Evolutionary conservation across 2,113 vertebrate species (phyloP), one percentile per base, ranked within the genome.

Genomic region (Sorex araneus): DNA sequence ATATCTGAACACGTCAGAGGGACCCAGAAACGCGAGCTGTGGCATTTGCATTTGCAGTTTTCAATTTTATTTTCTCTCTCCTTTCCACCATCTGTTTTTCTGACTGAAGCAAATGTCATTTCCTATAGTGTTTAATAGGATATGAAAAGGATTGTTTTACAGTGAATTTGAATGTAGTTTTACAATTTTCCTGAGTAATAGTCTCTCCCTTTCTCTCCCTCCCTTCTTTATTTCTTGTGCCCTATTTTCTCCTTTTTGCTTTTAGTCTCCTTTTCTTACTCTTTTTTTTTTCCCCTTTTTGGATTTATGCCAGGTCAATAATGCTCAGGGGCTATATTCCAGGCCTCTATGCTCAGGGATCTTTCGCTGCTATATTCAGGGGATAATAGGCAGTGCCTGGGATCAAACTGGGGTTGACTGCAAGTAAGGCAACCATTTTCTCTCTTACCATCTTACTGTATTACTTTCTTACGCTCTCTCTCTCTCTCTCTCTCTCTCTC

Each of bases 41-140:
- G 93, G 64, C 70, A 94, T 97, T 97, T 97, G 96, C 69, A 90
- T 95, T 95, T 92, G 94, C 71, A 28, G 96, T 97, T 96, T 96
- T 96, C 97, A 83, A 94, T 94, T 94, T 12, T 95, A 96, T 96
- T 97, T 95, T 76, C 91, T 88, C 76, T 85, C 73, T 94, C 94
- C 64, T 69, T 69, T 71, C 69, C 87, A 96, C 92, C 50, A 95
- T 97, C 97, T 97, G 92, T 94, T 95, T 95, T 93, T 89, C 88
- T 93, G 87, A 94, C 76, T 91, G 63, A 75, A 81, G 86, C 83
- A 96, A 95, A 96, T 95, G 94, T 64, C 89, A 91, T 93, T 95
- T 95, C 86, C 86, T 88, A 47, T 73, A 47, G 50, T 63, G 80
- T 89, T 96, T 93, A 95, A 86, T 77, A 86, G 71, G 63, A 86